Evolutionary conservation across 2,888 invertebrate genomes (phyloP).

Genomic region (Acleris sparsana): DNA sequence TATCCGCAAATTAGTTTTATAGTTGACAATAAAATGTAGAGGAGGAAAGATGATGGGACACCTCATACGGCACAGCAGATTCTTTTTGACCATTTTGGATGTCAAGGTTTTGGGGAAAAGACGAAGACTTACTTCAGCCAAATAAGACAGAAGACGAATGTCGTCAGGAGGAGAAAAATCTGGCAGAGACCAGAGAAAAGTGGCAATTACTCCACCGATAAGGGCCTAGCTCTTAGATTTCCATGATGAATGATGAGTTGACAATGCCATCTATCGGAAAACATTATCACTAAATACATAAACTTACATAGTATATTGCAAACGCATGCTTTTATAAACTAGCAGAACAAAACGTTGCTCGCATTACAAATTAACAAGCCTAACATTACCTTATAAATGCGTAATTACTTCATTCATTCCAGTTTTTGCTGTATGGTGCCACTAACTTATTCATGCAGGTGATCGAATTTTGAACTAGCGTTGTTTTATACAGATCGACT

Average conservation of each 20-base stretch:
- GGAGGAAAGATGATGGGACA: too few species aligned
- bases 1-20: too few species aligned
- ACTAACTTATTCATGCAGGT: constrained; percentile 5
- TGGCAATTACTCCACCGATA: too few species aligned
- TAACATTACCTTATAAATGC: neutral
- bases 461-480: neutral
- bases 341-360: neutral
- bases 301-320: neutral
- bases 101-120: too few species aligned
- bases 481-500: neutral
- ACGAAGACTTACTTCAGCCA: too few species aligned
- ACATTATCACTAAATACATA: neutral
- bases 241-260: neutral
- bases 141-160: too few species aligned
- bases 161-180: too few species aligned
- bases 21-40: too few species aligned
- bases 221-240: too few species aligned
- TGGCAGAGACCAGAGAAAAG: too few species aligned
- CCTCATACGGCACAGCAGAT: too few species aligned
- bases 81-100: too few species aligned
- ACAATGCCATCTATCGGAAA: constrained; percentile 5
- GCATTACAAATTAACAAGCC: neutral
- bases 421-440: constrained; percentile 9
- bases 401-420: neutral
- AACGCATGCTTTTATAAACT: neutral